Evolutionary conservation across 2,888 invertebrate species (phyloP).

Genomic region (Agrotis segetum): DNA sequence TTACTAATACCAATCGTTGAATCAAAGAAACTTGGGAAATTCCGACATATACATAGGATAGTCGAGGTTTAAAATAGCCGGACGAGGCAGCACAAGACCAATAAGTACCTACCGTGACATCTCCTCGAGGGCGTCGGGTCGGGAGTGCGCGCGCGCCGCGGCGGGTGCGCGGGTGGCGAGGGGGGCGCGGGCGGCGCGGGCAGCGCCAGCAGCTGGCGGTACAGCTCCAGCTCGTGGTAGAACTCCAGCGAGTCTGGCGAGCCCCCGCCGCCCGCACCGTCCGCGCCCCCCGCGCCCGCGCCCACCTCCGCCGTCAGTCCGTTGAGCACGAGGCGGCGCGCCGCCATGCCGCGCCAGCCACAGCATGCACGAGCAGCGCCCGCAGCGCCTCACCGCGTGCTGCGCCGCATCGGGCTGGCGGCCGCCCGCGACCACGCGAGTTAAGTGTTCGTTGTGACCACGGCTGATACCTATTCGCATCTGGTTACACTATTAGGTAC

Average conservation of each 20-base stretch:
- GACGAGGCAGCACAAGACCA: background rate
- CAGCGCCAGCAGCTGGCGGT: conserved; percentile 84
- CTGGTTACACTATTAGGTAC: background rate
- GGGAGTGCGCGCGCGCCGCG: conserved; percentile 65
- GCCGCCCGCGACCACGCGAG: background rate
- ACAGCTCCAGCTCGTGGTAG: conserved; percentile 87
- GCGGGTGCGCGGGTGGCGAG: background rate
- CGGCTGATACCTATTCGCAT: background rate
- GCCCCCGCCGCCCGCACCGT: conserved; percentile 54
- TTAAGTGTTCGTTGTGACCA: background rate
- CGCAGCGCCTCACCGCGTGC: conserved; percentile 21
- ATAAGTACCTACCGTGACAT: conserved; percentile 52
- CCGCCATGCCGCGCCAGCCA: conserved; percentile 57
- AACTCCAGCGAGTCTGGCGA: conserved; percentile 81
- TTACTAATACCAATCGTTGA: no score
- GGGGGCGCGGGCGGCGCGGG: conserved; percentile 52
- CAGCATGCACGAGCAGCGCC: conserved; percentile 18
- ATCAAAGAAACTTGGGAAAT: no score
- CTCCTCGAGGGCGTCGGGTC: conserved; percentile 56
- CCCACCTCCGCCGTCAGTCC: conserved; percentile 86
- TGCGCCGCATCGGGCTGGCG: conserved; percentile 11
- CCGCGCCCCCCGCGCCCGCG: conserved; percentile 57
- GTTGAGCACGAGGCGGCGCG: conserved; percentile 86
- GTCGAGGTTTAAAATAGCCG: no score
- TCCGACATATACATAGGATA: no score